A percentile compares a stretch with the other conserved stretches of the same genome.
Evolutionary conservation across 2,797 vertebrate species (phyloP).

Genomic region (Alectoris magna): DNA sequence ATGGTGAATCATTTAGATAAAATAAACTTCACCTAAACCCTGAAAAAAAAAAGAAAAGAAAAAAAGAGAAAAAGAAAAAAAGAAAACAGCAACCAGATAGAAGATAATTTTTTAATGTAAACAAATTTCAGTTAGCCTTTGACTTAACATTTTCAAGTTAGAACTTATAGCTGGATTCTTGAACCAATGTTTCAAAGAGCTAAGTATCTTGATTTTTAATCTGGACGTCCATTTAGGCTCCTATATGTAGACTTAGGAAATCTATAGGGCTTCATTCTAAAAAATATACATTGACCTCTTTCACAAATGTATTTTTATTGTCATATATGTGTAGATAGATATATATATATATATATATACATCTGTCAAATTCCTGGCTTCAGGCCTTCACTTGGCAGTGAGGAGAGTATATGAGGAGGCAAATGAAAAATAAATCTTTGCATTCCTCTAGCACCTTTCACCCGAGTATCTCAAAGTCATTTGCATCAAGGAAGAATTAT

Average conservation of each 20-base stretch:
- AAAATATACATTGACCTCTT: background rate
- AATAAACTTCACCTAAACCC: slow-evolving; percentile 46
- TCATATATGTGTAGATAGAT: background rate
- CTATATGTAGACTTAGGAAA: slow-evolving; percentile 12
- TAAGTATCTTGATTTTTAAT: background rate
- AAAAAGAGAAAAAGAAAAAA: background rate
- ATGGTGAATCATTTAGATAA: slow-evolving; percentile 53
- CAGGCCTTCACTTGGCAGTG: slow-evolving; percentile 8
- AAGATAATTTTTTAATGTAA: too few species aligned
- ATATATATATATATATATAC: background rate
- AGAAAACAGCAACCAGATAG: background rate
- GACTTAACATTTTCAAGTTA: background rate
- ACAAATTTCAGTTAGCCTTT: background rate
- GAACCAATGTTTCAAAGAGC: background rate
- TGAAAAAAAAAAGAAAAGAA: background rate
- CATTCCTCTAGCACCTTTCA: slow-evolving; percentile 30
- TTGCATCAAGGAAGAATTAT: background rate
- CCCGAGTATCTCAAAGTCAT: slow-evolving; percentile 4
- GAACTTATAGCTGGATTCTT: background rate
- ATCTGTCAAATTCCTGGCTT: slow-evolving; percentile 25
- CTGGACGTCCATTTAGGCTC: background rate
- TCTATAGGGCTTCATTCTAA: background rate
- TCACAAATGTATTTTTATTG: background rate
- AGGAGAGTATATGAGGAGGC: background rate
- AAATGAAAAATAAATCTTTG: slow-evolving; percentile 30